Percentiles rank a stretch among this genome's conserved stretches.
These are phyloP conservation scores for Sinocyclocheilus rhinocerous DNA, from an alignment of 2,113 vertebrate genomes.

Conservation along the genomic window DNA sequence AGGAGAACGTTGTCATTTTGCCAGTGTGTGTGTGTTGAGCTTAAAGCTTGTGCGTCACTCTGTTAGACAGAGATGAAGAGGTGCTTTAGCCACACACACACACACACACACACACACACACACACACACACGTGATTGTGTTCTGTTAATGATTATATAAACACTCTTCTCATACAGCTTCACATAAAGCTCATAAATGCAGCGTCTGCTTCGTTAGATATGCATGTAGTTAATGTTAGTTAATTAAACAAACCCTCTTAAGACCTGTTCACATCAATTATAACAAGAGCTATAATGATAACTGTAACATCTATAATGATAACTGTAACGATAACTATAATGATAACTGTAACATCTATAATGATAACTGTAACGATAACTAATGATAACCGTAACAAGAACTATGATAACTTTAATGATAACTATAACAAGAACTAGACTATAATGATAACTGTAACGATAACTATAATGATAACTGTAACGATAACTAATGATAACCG, in stretches of 20 bases:
- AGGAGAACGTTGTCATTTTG: not conserved
- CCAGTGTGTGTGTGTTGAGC: not conserved
- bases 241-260: not conserved
- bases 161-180: not conserved
- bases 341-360: too few species aligned
- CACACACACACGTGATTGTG: not conserved
- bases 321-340: too few species aligned
- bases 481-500: too few species aligned
- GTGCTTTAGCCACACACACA: constrained; percentile 1
- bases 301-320: not conserved
- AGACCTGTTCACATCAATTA: not conserved
- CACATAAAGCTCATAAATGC: not conserved
- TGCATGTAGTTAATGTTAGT: not conserved
- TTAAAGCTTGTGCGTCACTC: not conserved
- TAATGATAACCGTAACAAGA: too few species aligned
- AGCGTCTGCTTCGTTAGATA: not conserved
- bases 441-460: too few species aligned
- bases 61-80: constrained; percentile 5
- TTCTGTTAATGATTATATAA: constrained; percentile 7
- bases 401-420: too few species aligned
- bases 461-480: too few species aligned
- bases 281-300: not conserved
- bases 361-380: not conserved
- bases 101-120: constrained; percentile 2
- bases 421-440: too few species aligned